Conservation (phyloP, 2,113 vertebrate genomes). For the Odocoileus hemionus region DNA sequence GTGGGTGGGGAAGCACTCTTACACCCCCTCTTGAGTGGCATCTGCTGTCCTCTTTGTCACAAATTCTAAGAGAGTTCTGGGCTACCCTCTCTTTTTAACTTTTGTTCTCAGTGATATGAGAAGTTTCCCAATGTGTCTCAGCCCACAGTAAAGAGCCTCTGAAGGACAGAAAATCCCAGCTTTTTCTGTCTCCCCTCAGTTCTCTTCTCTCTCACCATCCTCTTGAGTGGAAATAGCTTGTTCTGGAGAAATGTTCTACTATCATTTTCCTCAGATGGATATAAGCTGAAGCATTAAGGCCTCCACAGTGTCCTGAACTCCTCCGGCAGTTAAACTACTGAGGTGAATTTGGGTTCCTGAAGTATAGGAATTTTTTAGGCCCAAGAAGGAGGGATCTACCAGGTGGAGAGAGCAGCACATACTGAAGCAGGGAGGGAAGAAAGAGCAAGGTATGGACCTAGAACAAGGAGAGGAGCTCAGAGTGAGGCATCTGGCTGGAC, state of each 20-base stretch:
- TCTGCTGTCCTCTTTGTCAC: not conserved
- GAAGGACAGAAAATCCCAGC: not conserved
- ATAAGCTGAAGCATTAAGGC: not conserved
- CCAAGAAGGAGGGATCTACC: not conserved
- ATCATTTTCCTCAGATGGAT: not conserved
- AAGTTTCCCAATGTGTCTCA: not conserved
- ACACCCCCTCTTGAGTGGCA: not conserved
- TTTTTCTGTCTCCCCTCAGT: not conserved
- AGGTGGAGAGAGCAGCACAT: not conserved
- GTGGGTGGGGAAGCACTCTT: not conserved
- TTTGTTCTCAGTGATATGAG: not conserved
- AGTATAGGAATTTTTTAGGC: not conserved
- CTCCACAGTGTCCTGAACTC: not conserved
- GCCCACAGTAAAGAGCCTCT: not conserved
- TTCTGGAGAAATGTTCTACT: not conserved
- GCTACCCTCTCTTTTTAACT: not conserved
- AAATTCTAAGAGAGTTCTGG: not conserved
- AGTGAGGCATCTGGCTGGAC: not conserved
- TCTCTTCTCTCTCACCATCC: not conserved
- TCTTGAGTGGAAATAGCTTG: not conserved
- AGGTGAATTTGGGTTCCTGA: not conserved
- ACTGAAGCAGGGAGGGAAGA: not conserved
- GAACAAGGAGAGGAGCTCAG: not conserved
- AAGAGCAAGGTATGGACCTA: not conserved
- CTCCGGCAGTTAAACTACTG: not conserved